phyloP scores from a whole-genome alignment of 2,888 invertebrate species.

The Tenodera sinensis region DNA sequence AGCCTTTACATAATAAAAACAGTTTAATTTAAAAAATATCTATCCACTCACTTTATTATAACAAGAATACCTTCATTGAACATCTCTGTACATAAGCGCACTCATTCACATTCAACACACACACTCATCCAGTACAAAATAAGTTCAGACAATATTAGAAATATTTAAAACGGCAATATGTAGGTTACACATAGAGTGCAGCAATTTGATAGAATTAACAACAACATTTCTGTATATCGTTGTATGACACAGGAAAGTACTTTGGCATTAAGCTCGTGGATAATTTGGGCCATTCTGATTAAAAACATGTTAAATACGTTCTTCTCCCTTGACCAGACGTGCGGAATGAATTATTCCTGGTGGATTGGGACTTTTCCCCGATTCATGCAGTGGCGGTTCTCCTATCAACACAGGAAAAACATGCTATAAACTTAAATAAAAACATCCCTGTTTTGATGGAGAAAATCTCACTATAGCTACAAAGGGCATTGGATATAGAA shows the following conservation, averaged over 20 bases:
- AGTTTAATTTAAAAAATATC: background rate
- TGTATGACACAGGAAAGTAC: background rate
- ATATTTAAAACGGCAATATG: background rate
- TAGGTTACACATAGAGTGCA: background rate
- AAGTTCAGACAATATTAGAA: background rate
- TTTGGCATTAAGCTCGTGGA: background rate
- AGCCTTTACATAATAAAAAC: too few relatives aligned
- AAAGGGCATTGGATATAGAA: too few relatives aligned
- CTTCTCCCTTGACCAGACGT: background rate
- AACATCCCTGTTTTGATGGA: background rate
- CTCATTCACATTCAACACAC: background rate
- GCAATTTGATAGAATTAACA: background rate
- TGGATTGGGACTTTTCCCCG: background rate
- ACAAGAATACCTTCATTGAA: background rate
- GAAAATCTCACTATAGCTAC: background rate
- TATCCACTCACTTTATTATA: background rate
- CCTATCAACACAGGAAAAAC: background rate
- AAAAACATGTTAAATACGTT: background rate
- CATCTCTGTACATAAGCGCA: background rate
- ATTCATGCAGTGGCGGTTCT: background rate
- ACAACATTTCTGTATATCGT: background rate
- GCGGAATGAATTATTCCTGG: background rate
- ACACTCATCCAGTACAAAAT: background rate
- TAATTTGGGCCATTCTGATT: background rate
- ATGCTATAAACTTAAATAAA: background rate